A percentile compares a stretch with the other conserved stretches of the same genome.
Conservation (phyloP, 2,888 invertebrate genomes). For the Cephus sareptanus region DNA sequence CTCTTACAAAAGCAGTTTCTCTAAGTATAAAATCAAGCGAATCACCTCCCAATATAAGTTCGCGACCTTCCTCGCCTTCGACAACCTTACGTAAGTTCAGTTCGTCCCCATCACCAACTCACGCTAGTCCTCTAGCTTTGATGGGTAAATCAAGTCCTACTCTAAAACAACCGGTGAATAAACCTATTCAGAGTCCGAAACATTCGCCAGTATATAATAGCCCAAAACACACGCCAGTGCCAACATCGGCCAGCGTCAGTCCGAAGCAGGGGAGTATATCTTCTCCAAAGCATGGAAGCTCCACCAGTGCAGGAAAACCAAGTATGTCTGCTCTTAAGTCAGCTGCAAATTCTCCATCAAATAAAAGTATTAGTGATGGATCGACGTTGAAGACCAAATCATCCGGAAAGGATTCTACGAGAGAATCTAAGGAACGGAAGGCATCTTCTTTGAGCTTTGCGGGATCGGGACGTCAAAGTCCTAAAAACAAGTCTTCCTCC, state of each 20-base stretch:
- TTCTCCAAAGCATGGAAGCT: constrained; percentile 79
- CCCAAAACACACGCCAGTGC: constrained; percentile 76
- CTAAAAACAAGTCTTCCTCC: constrained; percentile 76
- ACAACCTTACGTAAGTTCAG: constrained; percentile 77
- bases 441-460: constrained; percentile 53
- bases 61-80: constrained; percentile 75
- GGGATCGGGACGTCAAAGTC: constrained; percentile 73
- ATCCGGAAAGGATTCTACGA: constrained; percentile 42
- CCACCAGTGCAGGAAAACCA: constrained; percentile 83
- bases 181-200: constrained; percentile 74
- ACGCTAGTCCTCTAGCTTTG: constrained; percentile 73
- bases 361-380: constrained; percentile 71
- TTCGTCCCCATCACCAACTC: constrained; percentile 79
- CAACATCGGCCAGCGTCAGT: constrained; percentile 78
- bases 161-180: constrained; percentile 68
- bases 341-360: constrained; percentile 79
- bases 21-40: constrained; percentile 80
- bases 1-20: constrained; percentile 77
- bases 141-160: constrained; percentile 72
- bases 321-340: constrained; percentile 90
- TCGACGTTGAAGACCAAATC: constrained; percentile 67
- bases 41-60: constrained; percentile 68
- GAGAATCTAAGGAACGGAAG: constrained; percentile 65
- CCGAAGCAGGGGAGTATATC: constrained; percentile 80
- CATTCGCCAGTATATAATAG: constrained; percentile 80